A percentile compares a stretch with the other conserved stretches of the same genome.
Evolutionary conservation across 1,140 invertebrate species (phyloP).

Genomic region (Saccostrea echinata): DNA sequence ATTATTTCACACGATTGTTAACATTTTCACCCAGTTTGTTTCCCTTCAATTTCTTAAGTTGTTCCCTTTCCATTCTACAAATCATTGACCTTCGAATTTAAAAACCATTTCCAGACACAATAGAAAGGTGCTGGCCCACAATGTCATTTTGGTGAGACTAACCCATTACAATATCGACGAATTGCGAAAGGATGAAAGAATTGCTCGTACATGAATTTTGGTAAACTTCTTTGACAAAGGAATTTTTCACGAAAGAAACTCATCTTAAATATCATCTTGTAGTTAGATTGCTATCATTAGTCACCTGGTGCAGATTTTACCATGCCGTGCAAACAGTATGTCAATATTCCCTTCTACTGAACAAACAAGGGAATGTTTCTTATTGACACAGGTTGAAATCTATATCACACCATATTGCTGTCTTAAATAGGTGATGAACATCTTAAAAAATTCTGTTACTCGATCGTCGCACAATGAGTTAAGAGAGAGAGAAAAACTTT

Average conservation of each 20-base stretch:
- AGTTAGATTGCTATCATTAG: conserved; percentile 21
- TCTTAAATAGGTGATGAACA: conserved; percentile 6
- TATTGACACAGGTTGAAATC: conserved; percentile 26
- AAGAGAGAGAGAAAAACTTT: background rate
- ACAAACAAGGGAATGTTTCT: background rate
- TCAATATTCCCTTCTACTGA: background rate
- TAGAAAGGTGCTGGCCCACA: background rate
- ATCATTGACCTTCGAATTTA: conserved; percentile 19
- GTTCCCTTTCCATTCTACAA: too few species aligned
- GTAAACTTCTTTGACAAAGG: background rate
- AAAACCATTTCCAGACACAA: conserved; percentile 24
- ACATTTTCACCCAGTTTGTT: too few species aligned
- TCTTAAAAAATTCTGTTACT: background rate
- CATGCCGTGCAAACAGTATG: conserved; percentile 15
- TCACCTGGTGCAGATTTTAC: conserved; percentile 25
- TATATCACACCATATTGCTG: conserved; percentile 27
- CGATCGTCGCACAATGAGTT: background rate
- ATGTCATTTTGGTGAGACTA: background rate
- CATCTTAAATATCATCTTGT: background rate
- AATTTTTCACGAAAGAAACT: background rate
- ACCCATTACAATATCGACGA: background rate
- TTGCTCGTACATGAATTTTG: background rate
- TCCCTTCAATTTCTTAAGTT: too few species aligned
- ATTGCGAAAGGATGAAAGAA: background rate
- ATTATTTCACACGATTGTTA: too few species aligned